Evolutionary conservation across 2,888 invertebrate species (phyloP).

Genomic region (Drosophila dives): DNA sequence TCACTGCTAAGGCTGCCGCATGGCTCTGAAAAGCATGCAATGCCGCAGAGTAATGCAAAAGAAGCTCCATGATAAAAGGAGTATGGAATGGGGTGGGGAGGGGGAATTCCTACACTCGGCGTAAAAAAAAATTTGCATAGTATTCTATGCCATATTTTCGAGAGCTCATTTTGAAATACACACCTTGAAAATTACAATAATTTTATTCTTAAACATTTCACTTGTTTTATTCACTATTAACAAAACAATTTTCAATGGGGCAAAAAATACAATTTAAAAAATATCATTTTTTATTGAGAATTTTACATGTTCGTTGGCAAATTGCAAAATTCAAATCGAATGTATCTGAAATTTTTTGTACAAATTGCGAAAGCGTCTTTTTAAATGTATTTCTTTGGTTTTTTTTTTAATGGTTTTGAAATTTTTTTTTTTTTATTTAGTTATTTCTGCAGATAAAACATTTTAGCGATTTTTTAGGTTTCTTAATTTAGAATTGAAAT

Average conservation of each 20-base stretch:
- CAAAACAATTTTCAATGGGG: background rate
- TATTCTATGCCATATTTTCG: background rate
- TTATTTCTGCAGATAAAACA: too few species aligned
- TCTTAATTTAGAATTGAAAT: too few species aligned
- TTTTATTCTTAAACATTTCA: background rate
- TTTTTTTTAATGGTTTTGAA: too few species aligned
- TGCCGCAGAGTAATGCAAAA: conserved; percentile 13
- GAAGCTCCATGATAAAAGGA: background rate
- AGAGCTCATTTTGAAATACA: background rate
- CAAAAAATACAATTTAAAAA: background rate
- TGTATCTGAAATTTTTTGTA: background rate
- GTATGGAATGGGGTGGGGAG: background rate
- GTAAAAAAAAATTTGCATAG: background rate
- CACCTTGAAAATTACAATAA: background rate
- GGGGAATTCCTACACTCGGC: background rate
- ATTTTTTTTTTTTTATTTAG: too few species aligned
- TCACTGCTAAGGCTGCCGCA: conserved; percentile 70
- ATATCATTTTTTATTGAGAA: background rate
- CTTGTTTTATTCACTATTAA: background rate
- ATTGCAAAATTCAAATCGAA: background rate
- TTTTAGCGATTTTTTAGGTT: too few species aligned
- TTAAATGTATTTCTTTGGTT: too few species aligned
- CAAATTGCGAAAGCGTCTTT: too few species aligned
- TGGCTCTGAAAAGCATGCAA: conserved; percentile 68
- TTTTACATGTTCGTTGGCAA: background rate